Conservation (phyloP, 2,797 vertebrate species). For the Gymnothorax reevesii region DNA sequence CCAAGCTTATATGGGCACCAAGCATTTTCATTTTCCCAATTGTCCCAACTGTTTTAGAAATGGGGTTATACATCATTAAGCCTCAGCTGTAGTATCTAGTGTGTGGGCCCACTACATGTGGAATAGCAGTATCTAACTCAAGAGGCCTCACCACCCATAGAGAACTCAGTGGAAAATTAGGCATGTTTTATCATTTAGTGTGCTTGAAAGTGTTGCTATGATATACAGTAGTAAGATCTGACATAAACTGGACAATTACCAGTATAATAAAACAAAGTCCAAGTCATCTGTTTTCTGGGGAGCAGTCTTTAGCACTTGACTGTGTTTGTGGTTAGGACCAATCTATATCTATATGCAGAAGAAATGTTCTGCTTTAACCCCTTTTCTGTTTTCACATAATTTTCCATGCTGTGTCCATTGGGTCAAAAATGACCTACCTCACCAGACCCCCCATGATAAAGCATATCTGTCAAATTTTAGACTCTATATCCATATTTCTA, state of each 20-base stretch:
- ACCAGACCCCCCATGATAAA: neutral
- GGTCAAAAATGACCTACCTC: neutral
- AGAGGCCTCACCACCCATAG: neutral
- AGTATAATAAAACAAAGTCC: neutral
- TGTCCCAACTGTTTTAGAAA: too few relatives aligned
- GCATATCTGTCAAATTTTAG: neutral
- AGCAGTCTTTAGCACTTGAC: neutral
- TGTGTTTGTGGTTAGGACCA: neutral
- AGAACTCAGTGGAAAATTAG: neutral
- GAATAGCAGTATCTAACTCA: neutral
- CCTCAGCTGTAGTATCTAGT: neutral
- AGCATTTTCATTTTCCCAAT: too few relatives aligned
- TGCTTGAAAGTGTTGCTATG: neutral
- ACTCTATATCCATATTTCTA: neutral
- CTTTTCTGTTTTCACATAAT: neutral
- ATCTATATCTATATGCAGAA: neutral
- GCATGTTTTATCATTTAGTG: neutral
- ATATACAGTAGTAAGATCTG: neutral
- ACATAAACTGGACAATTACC: neutral
- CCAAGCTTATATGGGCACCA: neutral
- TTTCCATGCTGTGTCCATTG: neutral
- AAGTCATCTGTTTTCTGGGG: neutral
- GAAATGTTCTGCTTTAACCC: neutral
- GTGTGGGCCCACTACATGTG: too few relatives aligned
- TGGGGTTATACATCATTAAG: too few relatives aligned